Evolutionary conservation across 2,797 vertebrate genomes (phyloP).

Genomic region (Tamandua tetradactyla): DNA sequence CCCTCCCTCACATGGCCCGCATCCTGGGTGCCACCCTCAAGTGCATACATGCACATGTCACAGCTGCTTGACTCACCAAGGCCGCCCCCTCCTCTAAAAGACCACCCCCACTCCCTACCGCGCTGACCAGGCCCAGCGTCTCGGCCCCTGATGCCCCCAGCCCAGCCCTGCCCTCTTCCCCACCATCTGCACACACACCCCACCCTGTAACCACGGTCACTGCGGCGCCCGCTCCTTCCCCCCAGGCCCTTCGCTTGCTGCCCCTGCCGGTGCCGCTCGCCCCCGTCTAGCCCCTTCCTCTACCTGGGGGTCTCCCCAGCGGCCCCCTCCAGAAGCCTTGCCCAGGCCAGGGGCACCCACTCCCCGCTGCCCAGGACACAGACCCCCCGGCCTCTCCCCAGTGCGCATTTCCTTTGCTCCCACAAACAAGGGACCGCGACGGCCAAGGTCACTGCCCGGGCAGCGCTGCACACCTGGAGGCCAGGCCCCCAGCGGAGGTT

Average conservation of each 20-base stretch:
- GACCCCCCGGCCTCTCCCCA: background rate
- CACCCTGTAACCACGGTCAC: accelerated
- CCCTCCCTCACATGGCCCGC: too few species aligned
- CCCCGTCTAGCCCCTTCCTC: background rate
- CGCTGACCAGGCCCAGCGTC: background rate
- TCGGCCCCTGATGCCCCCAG: too few species aligned
- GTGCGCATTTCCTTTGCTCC: background rate
- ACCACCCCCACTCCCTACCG: background rate
- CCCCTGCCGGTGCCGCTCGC: too few species aligned
- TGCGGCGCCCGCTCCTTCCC: too few species aligned
- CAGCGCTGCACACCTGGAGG: too few species aligned
- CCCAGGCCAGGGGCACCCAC: background rate
- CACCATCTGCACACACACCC: background rate
- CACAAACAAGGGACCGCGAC: background rate
- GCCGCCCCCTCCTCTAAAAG: too few species aligned
- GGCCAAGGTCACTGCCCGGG: background rate
- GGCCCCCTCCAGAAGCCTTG: background rate
- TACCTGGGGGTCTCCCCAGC: background rate
- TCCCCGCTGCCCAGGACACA: background rate
- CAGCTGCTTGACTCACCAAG: too few species aligned
- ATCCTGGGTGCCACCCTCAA: too few species aligned
- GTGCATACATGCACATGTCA: too few species aligned
- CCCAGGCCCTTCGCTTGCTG: background rate
- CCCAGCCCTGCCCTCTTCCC: background rate
- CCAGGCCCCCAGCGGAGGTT: background rate